These are phyloP conservation scores for Drosophila leontia DNA, from an alignment of 1,140 invertebrate genomes.

Conservation along the genomic window DNA sequence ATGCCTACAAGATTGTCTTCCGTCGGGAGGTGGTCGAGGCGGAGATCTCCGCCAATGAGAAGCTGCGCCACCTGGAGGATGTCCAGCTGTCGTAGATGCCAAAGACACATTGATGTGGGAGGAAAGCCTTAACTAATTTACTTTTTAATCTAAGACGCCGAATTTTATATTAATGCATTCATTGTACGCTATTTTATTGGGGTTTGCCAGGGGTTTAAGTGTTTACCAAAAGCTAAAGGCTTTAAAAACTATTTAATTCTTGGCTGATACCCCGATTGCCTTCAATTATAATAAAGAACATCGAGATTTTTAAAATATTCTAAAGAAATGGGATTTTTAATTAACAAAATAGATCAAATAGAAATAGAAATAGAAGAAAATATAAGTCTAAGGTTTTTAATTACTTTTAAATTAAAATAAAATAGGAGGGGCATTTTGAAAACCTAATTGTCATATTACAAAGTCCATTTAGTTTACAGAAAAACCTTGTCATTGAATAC, in stretches of 20 bases:
- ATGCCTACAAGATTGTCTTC: slow-evolving; percentile 88
- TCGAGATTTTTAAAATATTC: slow-evolving; percentile 39
- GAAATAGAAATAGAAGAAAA: no score
- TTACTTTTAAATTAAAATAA: no score
- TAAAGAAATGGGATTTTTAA: not conserved
- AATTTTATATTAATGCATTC: slow-evolving; percentile 61
- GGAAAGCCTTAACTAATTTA: slow-evolving; percentile 62
- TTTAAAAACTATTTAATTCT: not conserved
- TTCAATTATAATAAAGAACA: slow-evolving; percentile 63
- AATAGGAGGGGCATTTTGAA: no score
- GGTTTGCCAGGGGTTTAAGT: not conserved
- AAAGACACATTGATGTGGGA: slow-evolving; percentile 34
- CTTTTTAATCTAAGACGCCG: slow-evolving; percentile 58
- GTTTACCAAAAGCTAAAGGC: no score
- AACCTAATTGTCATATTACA: not conserved
- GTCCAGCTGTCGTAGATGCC: slow-evolving; percentile 74
- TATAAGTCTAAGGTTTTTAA: no score
- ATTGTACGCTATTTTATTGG: slow-evolving; percentile 48
- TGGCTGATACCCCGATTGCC: slow-evolving; percentile 5
- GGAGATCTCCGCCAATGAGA: slow-evolving; percentile 54
- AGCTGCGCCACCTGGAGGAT: slow-evolving; percentile 73
- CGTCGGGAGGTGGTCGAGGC: slow-evolving; percentile 77
- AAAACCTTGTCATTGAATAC: not conserved
- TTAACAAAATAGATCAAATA: no score
- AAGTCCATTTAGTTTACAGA: not conserved